Conservation (phyloP, 2,113 vertebrate species). For the Forbesichthys agassizii region DNA sequence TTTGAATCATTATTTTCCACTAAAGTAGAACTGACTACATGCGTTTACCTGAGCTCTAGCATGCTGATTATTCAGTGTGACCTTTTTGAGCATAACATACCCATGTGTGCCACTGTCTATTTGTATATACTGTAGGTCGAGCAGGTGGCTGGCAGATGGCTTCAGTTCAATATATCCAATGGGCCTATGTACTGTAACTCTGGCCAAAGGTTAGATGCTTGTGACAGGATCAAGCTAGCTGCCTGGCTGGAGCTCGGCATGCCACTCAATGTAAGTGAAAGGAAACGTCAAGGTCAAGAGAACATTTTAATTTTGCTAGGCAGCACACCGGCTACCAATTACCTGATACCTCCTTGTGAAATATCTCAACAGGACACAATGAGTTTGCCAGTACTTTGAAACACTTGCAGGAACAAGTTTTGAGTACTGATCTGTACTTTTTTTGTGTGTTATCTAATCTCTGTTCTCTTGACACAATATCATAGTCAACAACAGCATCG, state of each 20-base stretch:
- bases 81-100: no score
- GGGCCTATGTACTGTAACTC: background rate
- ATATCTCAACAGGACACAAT: background rate
- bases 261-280: slow-evolving; percentile 18
- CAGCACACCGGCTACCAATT: slow-evolving; percentile 10
- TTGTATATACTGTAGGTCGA: background rate
- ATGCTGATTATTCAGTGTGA: no score
- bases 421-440: slow-evolving; percentile 4
- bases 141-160: slow-evolving; percentile 42
- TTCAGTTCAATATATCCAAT: background rate
- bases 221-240: background rate
- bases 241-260: slow-evolving; percentile 4
- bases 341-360: background rate
- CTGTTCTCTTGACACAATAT: background rate
- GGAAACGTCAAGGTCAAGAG: slow-evolving; percentile 35
- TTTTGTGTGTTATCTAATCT: background rate
- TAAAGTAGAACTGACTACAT: no score
- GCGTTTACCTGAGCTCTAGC: no score
- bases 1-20: background rate
- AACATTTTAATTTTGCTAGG: background rate
- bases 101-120: background rate
- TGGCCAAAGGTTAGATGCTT: slow-evolving; percentile 23
- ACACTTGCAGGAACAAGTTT: slow-evolving; percentile 4
- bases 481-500: background rate
- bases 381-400: slow-evolving; percentile 11